A percentile compares a stretch with the other conserved stretches of the same genome.
Conservation (phyloP, 1,140 invertebrate species). For the Liolophura sinensis region DNA sequence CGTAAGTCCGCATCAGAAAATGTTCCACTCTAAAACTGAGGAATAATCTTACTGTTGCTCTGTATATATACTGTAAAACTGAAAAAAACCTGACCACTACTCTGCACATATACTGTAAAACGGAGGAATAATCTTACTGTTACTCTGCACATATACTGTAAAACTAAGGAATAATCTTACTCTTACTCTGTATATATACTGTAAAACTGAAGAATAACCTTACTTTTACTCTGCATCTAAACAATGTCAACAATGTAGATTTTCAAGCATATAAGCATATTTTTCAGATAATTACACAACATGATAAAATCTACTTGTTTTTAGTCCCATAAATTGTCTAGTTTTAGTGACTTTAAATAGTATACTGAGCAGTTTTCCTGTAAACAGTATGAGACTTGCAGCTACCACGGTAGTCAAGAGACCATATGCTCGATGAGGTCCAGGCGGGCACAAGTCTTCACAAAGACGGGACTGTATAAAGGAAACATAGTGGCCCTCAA, state of each 20-base stretch:
- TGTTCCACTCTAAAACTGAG: neutral
- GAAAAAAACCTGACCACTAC: neutral
- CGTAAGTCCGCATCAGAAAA: conserved; percentile 8
- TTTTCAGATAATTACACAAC: too few species aligned
- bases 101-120: neutral
- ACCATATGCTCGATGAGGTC: conserved; percentile 15
- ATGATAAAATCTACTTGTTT: neutral
- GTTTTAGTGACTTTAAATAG: neutral
- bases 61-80: too few species aligned
- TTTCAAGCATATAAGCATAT: too few species aligned
- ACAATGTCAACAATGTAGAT: too few species aligned
- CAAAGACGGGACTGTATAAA: conserved; percentile 80
- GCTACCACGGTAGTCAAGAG: conserved; percentile 1
- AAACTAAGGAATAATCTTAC: too few species aligned
- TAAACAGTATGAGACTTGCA: neutral
- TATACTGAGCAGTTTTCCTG: neutral
- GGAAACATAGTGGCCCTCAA: conserved; percentile 92
- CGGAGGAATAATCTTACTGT: too few species aligned
- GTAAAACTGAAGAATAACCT: neutral
- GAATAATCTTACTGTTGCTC: neutral
- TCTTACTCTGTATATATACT: too few species aligned
- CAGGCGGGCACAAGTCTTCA: conserved; percentile 66
- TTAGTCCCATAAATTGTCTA: neutral
- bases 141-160: too few species aligned
- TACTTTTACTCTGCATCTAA: too few species aligned